Conservation (phyloP, 2,888 invertebrate species). For the Sepiola atlantica region DNA sequence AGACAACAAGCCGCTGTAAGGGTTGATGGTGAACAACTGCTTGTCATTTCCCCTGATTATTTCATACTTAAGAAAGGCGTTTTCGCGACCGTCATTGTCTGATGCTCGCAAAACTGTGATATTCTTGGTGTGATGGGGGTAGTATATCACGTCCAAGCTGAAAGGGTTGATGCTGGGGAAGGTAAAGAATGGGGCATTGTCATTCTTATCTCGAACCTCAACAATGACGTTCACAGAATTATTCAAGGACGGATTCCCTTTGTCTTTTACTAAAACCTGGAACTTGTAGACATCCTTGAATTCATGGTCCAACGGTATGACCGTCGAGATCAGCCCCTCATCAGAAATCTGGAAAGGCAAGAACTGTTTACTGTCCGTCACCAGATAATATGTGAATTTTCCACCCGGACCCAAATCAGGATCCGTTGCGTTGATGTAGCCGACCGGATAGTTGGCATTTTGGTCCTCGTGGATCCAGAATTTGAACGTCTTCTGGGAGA, state of each 20-base stretch:
- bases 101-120: constrained; percentile 18
- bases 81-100: neutral
- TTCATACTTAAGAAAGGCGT: constrained; percentile 12
- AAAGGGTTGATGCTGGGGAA: neutral
- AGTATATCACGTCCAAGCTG: neutral
- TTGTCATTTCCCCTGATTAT: constrained; percentile 5
- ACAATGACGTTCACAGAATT: neutral
- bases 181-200: constrained; percentile 32
- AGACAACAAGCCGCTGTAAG: neutral
- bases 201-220: constrained; percentile 32
- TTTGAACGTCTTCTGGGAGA: neutral
- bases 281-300: neutral
- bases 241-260: neutral
- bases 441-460: neutral
- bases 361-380: neutral
- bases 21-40: neutral
- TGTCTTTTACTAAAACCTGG: constrained; percentile 1
- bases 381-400: neutral
- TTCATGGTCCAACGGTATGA: constrained; percentile 9
- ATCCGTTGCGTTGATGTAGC: neutral
- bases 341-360: neutral
- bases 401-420: neutral
- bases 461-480: constrained; percentile 8
- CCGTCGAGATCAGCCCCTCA: neutral
- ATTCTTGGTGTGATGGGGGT: neutral